Conservation (phyloP, 2,888 invertebrate species). For the Mellilla xanthometata region DNA sequence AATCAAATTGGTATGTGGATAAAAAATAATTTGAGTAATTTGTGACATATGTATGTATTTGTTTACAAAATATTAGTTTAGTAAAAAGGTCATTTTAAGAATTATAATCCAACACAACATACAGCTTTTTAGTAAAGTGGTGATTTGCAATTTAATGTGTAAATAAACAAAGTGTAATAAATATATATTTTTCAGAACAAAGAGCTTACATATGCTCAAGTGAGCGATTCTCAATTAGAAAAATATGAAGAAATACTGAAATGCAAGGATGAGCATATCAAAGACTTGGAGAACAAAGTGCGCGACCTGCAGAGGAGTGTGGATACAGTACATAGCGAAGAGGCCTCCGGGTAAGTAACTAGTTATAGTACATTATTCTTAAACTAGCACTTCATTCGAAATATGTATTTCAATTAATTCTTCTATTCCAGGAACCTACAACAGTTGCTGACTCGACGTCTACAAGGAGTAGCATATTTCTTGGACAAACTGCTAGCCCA, state of each 20-base stretch:
- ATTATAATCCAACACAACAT: too few relatives aligned
- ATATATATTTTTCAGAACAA: slow-evolving; percentile 69
- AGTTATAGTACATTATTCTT: too few relatives aligned
- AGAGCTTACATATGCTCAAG: slow-evolving; percentile 65
- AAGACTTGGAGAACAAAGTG: slow-evolving; percentile 73
- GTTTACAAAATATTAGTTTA: too few relatives aligned
- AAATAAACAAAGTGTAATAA: too few relatives aligned
- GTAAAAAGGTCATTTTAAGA: too few relatives aligned
- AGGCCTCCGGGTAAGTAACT: slow-evolving; percentile 62
- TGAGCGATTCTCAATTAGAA: slow-evolving; percentile 69
- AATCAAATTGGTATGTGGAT: slow-evolving; percentile 58
- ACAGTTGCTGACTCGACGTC: slow-evolving; percentile 79
- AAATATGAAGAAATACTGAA: slow-evolving; percentile 74
- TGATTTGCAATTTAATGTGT: too few relatives aligned
- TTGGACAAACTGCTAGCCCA: slow-evolving; percentile 84
- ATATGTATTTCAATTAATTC: too few relatives aligned
- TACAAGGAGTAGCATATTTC: slow-evolving; percentile 86
- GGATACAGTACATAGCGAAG: slow-evolving; percentile 54
- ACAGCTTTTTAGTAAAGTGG: too few relatives aligned
- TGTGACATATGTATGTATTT: too few relatives aligned
- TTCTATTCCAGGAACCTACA: slow-evolving; percentile 61
- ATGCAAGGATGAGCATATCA: slow-evolving; percentile 81
- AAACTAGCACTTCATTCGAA: too few relatives aligned
- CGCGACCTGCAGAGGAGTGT: slow-evolving; percentile 62
- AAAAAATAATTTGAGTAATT: background rate